Conservation (phyloP, 1,140 invertebrate species). For the Hirudo medicinalis region DNA sequence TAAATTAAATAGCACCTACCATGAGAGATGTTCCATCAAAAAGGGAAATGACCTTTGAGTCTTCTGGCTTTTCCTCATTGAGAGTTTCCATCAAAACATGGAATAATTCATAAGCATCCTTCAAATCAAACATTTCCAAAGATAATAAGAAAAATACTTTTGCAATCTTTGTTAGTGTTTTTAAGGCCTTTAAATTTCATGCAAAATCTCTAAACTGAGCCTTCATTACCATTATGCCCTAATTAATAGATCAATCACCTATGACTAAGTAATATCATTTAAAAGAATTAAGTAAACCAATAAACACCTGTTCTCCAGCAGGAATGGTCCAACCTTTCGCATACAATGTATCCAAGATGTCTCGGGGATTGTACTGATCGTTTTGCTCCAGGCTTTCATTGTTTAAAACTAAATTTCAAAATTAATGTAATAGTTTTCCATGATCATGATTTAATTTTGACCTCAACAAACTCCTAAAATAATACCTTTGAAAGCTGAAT, state of each 20-base stretch:
- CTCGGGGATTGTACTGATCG: slow-evolving; percentile 49
- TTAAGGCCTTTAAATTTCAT: too few species aligned
- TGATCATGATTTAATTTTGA: background rate
- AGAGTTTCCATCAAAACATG: slow-evolving; percentile 71
- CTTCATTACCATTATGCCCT: too few species aligned
- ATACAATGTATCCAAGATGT: slow-evolving; percentile 60
- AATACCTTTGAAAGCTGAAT: slow-evolving; percentile 8
- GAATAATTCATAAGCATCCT: slow-evolving; percentile 77
- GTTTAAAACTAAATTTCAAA: slow-evolving; percentile 32
- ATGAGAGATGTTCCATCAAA: slow-evolving; percentile 34
- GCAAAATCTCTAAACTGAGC: too few species aligned
- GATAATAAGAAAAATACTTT: background rate
- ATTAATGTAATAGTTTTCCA: background rate
- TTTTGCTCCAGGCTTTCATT: slow-evolving; percentile 29
- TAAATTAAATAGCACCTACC: slow-evolving; percentile 27
- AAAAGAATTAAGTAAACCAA: background rate
- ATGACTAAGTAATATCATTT: too few species aligned
- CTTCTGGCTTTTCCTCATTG: slow-evolving; percentile 59
- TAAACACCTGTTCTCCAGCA: slow-evolving; percentile 59
- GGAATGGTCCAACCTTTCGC: slow-evolving; percentile 68
- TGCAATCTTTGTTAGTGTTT: background rate
- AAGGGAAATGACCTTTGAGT: slow-evolving; percentile 34
- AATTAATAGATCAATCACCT: too few species aligned
- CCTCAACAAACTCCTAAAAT: background rate
- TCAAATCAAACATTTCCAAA: slow-evolving; percentile 22